These are phyloP conservation scores for Varanus salvator DNA, from an alignment of 2,113 vertebrate genomes.

Conservation along the genomic window DNA sequence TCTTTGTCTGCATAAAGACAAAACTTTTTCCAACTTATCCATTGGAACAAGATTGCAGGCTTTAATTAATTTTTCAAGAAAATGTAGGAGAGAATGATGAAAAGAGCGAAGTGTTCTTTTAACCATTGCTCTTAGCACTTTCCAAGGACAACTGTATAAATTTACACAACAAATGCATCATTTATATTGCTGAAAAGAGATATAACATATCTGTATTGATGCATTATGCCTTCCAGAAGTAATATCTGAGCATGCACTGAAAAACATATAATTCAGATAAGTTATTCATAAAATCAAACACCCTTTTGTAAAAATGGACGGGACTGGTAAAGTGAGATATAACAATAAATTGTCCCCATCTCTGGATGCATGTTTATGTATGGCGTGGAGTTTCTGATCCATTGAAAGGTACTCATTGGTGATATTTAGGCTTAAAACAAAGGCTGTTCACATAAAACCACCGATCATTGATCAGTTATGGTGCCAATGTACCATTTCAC, in stretches of 20 bases:
- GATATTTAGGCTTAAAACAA: neutral
- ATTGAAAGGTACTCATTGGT: neutral
- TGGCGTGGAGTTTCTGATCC: neutral
- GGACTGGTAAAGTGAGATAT: neutral
- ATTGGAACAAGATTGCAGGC: neutral
- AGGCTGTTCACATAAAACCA: slow-evolving; percentile 12
- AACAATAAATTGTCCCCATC: neutral
- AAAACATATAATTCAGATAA: neutral
- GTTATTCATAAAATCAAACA: neutral
- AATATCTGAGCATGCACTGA: neutral
- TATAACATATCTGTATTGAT: neutral
- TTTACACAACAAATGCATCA: neutral
- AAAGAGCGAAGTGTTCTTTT: neutral
- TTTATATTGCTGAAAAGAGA: neutral
- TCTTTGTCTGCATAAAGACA: neutral
- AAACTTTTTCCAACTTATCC: neutral
- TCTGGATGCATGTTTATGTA: neutral
- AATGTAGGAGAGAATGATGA: neutral
- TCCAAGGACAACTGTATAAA: neutral
- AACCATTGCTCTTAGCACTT: neutral
- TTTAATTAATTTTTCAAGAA: neutral
- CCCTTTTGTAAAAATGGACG: neutral
- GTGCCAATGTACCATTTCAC: neutral
- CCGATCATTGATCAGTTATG: slow-evolving; percentile 30
- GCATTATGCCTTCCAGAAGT: neutral